A percentile compares a stretch with the other conserved stretches of the same genome.
phyloP scores from a whole-genome alignment of 2,888 invertebrate genomes.

The Drosophila dives region DNA sequence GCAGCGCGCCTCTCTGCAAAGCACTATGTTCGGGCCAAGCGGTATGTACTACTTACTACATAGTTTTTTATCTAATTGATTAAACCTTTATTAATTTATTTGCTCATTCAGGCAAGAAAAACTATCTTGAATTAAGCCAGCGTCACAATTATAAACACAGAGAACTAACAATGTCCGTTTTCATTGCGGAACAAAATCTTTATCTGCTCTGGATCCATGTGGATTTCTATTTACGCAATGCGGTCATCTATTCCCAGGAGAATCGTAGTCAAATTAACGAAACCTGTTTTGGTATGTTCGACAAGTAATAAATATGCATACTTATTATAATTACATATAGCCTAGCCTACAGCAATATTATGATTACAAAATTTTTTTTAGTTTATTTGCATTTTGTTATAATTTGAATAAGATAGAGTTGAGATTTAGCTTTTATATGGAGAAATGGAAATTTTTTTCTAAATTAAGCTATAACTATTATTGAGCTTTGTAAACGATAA shows the following conservation, averaged over 20 bases:
- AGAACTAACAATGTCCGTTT: constrained; percentile 87
- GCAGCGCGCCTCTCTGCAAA: constrained; percentile 58
- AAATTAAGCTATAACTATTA: not conserved
- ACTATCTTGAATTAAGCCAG: constrained; percentile 85
- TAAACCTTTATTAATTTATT: not conserved
- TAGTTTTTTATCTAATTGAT: not conserved
- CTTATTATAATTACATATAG: not conserved
- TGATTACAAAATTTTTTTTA: not conserved
- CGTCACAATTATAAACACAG: constrained; percentile 87
- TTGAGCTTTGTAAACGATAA: not conserved
- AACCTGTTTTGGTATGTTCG: constrained; percentile 46
- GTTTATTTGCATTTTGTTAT: too few species aligned
- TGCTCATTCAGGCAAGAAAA: constrained; percentile 80
- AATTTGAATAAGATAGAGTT: too few species aligned
- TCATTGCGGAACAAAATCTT: constrained; percentile 90
- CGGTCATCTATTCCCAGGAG: constrained; percentile 85
- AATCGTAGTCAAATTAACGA: constrained; percentile 65
- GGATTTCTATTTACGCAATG: constrained; percentile 89
- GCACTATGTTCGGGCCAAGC: constrained; percentile 56
- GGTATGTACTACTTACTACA: constrained; percentile 24
- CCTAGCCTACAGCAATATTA: not conserved
- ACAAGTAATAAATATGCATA: not conserved
- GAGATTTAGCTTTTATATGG: too few species aligned
- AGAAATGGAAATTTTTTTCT: not conserved
- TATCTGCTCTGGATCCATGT: constrained; percentile 92